These are phyloP conservation scores for Drosophila azteca DNA, from an alignment of 1,140 invertebrate genomes.

Conservation along the genomic window DNA sequence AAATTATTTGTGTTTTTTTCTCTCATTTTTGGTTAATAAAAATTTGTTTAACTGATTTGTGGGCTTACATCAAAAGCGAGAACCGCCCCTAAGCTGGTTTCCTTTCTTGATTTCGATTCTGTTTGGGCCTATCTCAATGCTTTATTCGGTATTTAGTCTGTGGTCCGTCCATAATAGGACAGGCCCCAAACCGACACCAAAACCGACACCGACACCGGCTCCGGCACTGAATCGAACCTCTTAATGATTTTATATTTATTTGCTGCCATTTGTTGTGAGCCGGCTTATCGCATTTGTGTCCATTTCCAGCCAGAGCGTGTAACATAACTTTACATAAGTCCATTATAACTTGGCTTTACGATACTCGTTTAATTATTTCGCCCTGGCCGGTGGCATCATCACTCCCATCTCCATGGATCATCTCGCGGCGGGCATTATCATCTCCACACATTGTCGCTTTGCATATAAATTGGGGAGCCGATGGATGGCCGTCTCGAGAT, in stretches of 20 bases:
- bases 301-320: constrained; percentile 62
- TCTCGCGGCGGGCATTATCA: constrained; percentile 43
- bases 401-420: constrained; percentile 23
- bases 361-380: constrained; percentile 71
- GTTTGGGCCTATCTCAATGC: constrained; percentile 47
- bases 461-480: constrained; percentile 59
- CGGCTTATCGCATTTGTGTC: constrained; percentile 49
- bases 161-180: constrained; percentile 37
- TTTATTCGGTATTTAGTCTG: constrained; percentile 71
- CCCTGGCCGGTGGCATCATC: constrained; percentile 59
- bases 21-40: constrained; percentile 72
- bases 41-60: constrained; percentile 76
- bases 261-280: constrained; percentile 67
- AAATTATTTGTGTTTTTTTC: constrained; percentile 55
- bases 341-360: constrained; percentile 64
- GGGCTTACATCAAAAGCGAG: constrained; percentile 73
- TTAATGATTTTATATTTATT: constrained; percentile 80
- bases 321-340: constrained; percentile 76
- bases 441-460: constrained; percentile 46
- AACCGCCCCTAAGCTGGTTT: constrained; percentile 72
- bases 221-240: constrained; percentile 32
- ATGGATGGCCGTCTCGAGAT: constrained; percentile 2
- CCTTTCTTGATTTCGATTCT: constrained; percentile 18
- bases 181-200: constrained; percentile 26
- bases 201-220: constrained; percentile 19